phyloP scores from a whole-genome alignment of 2,113 vertebrate species.

The Grallaria varia region DNA sequence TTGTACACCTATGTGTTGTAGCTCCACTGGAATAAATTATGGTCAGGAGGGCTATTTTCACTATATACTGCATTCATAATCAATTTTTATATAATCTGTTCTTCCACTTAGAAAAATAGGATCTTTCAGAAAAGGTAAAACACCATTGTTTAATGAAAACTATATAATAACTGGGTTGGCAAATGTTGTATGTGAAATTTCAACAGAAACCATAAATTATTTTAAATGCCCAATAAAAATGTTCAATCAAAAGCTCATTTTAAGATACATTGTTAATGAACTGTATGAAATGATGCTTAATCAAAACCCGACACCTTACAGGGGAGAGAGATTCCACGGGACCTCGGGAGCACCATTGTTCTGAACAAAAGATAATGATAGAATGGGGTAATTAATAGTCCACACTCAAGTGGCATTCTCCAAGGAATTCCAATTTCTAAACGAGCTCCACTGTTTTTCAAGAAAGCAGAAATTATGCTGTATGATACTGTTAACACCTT shows the following conservation, averaged over 20 bases:
- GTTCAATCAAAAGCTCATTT: conserved; percentile 81
- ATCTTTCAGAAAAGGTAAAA: conserved; percentile 47
- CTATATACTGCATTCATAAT: conserved; percentile 58
- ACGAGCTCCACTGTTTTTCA: conserved; percentile 51
- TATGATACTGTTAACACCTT: background rate
- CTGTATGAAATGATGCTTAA: conserved; percentile 76
- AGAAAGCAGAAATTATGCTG: conserved; percentile 56
- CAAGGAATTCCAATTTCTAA: conserved; percentile 63
- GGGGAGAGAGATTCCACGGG: conserved; percentile 59
- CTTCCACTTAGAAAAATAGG: conserved; percentile 24
- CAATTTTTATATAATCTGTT: conserved; percentile 49
- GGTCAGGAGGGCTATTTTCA: conserved; percentile 18
- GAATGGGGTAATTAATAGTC: conserved; percentile 74
- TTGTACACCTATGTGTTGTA: background rate
- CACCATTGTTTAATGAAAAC: conserved; percentile 69
- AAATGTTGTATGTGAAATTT: conserved; percentile 73
- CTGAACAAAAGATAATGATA: conserved; percentile 73
- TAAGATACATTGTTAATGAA: conserved; percentile 80
- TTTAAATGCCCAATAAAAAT: conserved; percentile 80
- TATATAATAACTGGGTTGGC: conserved; percentile 63
- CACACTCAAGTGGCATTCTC: conserved; percentile 44
- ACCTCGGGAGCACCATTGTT: conserved; percentile 71
- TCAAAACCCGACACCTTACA: conserved; percentile 71
- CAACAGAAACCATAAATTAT: conserved; percentile 77
- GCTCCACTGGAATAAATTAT: conserved; percentile 27